Evolutionary conservation across 2,888 invertebrate species (phyloP), one percentile per base, ranked within the genome.

Genomic region (Aleiodes leptofemur): DNA sequence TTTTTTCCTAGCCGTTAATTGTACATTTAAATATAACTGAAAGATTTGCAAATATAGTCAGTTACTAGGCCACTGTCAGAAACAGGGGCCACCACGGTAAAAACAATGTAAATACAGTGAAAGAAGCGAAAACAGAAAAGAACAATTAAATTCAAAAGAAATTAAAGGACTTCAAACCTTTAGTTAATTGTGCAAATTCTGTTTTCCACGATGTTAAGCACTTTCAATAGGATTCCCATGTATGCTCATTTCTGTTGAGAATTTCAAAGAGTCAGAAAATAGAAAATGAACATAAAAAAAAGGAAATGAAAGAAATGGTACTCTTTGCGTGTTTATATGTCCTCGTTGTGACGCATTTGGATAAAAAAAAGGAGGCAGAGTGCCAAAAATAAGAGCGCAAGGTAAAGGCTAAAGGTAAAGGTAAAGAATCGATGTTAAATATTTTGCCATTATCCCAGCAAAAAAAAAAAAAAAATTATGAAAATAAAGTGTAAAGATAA

Each of bases 341-440:
- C 48, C 48, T 48, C 48, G 64, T 43, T 64, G 48, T 64, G 64
- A 64, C 64, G 43, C 48, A 13, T 61, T 43, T 38, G n/a, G 23
- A 4, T 4, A 23, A 16, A 16, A 43, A 48, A 11, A 64, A 64
- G 48, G 70, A 72, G 73, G 64, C 71, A 73, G 66, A 75, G 76
- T 81, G 80, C 77, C 43, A 9, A 5, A 43, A 43, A 43, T 9
- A 43, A 43, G 55, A 13, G 51, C 68, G 78, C 80, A 82, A 82
- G 81, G 77, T 82, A 82, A 81, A 78, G 78, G 76, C 84, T 85
- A 85, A 79, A 81, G 81, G 77, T 85, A 85, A 79, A 81, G 81
- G 77, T 81, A 86, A 85, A 69, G 78, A 77, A 77, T 81, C 74
- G 76, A 77, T 76, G 68, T 74, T 68, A 72, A 69, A 69, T 71